Evolutionary conservation across 2,797 vertebrate genomes (phyloP).

Genomic region (Pseudomugil tenellus): DNA sequence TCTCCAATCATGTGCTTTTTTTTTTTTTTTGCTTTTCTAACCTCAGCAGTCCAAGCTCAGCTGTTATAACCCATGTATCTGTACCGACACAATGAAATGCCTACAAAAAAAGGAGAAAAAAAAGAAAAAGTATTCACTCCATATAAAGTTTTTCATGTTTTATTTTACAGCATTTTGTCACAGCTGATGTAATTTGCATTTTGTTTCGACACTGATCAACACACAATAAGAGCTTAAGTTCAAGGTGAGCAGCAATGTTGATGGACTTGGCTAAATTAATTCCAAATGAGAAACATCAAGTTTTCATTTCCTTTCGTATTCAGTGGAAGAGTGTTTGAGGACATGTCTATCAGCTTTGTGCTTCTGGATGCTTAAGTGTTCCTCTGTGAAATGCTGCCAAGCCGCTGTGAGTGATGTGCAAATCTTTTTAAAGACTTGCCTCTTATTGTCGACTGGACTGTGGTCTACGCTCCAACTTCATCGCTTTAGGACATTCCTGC

Average conservation of each 20-base stretch:
- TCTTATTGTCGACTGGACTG: background rate
- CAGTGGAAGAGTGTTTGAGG: too few species aligned
- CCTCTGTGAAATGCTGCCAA: slow-evolving; percentile 6
- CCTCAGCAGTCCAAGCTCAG: slow-evolving; percentile 52
- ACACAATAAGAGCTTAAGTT: slow-evolving; percentile 5
- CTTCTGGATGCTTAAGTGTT: background rate
- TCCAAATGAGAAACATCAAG: background rate
- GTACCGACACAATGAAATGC: slow-evolving; percentile 53
- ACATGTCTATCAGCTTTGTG: background rate
- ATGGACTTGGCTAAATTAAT: background rate
- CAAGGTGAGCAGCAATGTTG: slow-evolving; percentile 30
- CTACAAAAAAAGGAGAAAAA: slow-evolving; percentile 31
- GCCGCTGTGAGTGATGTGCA: slow-evolving; percentile 2
- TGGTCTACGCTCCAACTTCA: background rate
- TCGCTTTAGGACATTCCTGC: background rate
- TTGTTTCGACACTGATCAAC: slow-evolving; percentile 19
- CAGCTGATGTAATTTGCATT: slow-evolving; percentile 32
- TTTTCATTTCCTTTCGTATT: background rate
- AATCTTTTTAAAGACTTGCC: background rate
- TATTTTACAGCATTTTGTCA: slow-evolving; percentile 29
- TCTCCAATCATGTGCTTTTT: slow-evolving; percentile 22
- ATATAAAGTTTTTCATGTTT: slow-evolving; percentile 24
- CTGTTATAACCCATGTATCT: slow-evolving; percentile 47
- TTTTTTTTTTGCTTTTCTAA: slow-evolving; percentile 49
- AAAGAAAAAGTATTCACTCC: slow-evolving; percentile 18